Percentiles rank a stretch among this genome's conserved stretches.
These are phyloP conservation scores for Tapirus indicus DNA, from an alignment of 2,797 vertebrate species.

Conservation along the genomic window DNA sequence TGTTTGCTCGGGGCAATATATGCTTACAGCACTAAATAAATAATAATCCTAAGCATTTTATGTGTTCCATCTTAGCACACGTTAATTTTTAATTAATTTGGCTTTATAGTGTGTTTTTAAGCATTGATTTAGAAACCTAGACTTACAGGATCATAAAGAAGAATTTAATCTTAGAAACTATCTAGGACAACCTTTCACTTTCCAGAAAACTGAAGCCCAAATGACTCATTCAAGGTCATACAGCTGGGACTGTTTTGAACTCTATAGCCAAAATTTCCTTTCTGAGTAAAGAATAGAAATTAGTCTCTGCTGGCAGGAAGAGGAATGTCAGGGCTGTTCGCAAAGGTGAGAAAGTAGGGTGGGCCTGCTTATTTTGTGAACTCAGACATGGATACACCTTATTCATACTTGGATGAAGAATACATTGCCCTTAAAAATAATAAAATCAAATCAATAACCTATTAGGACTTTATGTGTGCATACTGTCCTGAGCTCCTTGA, in stretches of 20 bases:
- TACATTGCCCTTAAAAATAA: neutral
- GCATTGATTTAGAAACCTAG: conserved; percentile 10
- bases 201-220: conserved; percentile 53
- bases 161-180: neutral
- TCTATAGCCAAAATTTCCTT: neutral
- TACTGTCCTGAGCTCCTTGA: neutral
- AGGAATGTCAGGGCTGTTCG: neutral
- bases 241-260: conserved; percentile 47
- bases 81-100: conserved; percentile 71
- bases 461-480: neutral
- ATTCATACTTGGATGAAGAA: neutral
- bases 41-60: conserved; percentile 51
- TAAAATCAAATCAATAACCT: neutral
- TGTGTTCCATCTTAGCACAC: conserved; percentile 12
- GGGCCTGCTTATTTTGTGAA: neutral
- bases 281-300: conserved; percentile 36
- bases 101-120: conserved; percentile 36
- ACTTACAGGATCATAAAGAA: conserved; percentile 32
- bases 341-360: neutral
- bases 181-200: conserved; percentile 13
- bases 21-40: conserved; percentile 56
- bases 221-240: conserved; percentile 24
- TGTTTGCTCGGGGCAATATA: conserved; percentile 7
- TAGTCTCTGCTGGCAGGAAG: neutral
- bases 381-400: neutral